phyloP scores from a whole-genome alignment of 2,797 vertebrate genomes.

The Pseudochaenichthys georgianus region DNA sequence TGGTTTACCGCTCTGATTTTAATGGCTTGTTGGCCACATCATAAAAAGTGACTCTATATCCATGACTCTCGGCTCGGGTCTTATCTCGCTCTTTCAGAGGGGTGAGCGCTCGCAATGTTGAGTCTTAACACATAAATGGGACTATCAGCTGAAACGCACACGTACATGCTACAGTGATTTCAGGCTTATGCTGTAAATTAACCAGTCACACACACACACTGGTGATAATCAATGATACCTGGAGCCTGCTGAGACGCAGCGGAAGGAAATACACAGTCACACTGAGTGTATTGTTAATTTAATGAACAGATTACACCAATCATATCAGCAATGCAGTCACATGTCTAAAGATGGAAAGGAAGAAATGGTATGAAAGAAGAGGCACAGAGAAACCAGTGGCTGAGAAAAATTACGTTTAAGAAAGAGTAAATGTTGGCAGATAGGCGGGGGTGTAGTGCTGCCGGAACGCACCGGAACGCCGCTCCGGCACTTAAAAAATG shows the following conservation, averaged over 20 bases:
- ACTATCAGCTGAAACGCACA: conserved; percentile 60
- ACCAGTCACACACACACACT: conserved; percentile 19
- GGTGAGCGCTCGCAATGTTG: conserved; percentile 29
- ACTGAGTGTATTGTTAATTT: conserved; percentile 45
- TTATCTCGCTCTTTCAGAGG: conserved; percentile 71
- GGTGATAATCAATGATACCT: conserved; percentile 58
- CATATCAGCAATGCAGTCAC: conserved; percentile 42
- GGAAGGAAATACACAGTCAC: conserved; percentile 38
- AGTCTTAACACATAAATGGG: conserved; percentile 50
- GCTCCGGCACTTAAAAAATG: too few relatives aligned
- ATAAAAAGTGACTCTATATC: conserved; percentile 69
- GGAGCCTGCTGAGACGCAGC: conserved; percentile 45
- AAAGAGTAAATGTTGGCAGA: conserved; percentile 44
- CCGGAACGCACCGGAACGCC: not conserved
- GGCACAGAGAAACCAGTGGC: conserved; percentile 5
- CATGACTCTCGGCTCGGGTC: conserved; percentile 63
- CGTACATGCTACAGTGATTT: conserved; percentile 59
- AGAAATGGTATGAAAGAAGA: conserved; percentile 11
- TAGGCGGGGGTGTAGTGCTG: not conserved
- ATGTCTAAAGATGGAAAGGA: conserved; percentile 37
- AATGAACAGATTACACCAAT: conserved; percentile 49
- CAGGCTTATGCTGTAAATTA: conserved; percentile 54
- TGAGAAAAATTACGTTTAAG: conserved; percentile 39
- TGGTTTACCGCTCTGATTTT: conserved; percentile 76
- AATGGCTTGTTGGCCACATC: conserved; percentile 78